A percentile compares a stretch with the other conserved stretches of the same genome.
Conservation (phyloP, 2,113 vertebrate species). For the Haemorhous mexicanus region DNA sequence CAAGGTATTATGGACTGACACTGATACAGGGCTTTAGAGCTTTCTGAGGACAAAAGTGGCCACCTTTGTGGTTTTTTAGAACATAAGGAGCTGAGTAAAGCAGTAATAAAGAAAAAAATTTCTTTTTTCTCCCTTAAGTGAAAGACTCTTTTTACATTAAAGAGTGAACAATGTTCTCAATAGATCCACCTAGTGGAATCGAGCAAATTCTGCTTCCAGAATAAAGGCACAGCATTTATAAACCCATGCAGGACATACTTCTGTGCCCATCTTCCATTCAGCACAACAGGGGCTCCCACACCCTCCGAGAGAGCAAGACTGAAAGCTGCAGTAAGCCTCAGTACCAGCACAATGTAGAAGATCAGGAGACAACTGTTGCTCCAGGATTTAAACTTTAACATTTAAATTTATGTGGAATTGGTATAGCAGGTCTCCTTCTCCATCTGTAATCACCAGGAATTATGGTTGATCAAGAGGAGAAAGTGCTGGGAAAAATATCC, state of each 20-base stretch:
- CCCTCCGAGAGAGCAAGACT: background rate
- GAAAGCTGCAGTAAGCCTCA: background rate
- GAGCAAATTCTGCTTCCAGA: slow-evolving; percentile 41
- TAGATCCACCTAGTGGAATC: slow-evolving; percentile 57
- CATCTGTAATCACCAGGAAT: background rate
- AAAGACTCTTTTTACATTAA: slow-evolving; percentile 7
- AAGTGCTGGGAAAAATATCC: background rate
- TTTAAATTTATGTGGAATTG: background rate
- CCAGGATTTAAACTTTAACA: background rate
- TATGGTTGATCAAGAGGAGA: background rate
- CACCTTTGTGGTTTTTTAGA: background rate
- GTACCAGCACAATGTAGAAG: background rate
- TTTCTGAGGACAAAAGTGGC: background rate
- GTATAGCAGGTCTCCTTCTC: background rate
- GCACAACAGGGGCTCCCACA: background rate
- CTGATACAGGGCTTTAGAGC: background rate
- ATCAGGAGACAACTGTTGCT: background rate
- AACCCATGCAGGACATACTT: background rate
- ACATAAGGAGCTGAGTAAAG: background rate
- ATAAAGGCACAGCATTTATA: slow-evolving; percentile 21
- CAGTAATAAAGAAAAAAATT: background rate
- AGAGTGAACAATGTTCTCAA: slow-evolving; percentile 36
- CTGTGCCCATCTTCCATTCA: background rate
- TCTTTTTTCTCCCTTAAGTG: background rate
- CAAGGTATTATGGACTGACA: background rate